Base-by-base conservation (phyloP, 2,888 invertebrate species). In the Auanema freiburgensis region DNA sequence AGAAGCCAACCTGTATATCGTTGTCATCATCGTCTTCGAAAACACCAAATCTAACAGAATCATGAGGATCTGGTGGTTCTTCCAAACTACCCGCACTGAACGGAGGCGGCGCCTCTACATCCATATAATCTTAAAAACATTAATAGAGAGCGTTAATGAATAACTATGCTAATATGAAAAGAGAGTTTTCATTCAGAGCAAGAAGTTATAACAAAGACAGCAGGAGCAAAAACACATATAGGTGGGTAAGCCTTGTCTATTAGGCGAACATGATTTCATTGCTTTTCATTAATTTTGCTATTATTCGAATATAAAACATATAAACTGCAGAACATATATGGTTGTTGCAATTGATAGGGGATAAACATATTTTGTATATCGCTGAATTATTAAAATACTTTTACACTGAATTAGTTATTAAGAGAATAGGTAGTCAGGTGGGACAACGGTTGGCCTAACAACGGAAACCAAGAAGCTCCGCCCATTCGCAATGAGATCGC, bases 31-130 rank as follows among this genome's bases (percentile, higher is more conserved):
- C 42, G 6, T 60, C 60, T n/a, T 60, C 60, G 6, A 46, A 33
- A n/a, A 42, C 25, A 14, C 18, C 21, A 4, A 24, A 46, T n/a
- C 21, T 23, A 46, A 41, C 10, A 21, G 44, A 44, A 25, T 43
- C 25, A 23, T 59, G 16, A 21, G 21, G 16, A 46, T 46, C 46
- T 10, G 46, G 46, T 5, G 53, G 50, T 16, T 54, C 21, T 25
- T 54, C 60, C 33, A 60, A 54, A 25, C 43, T 40, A 16, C 55
- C 54, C 33, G 33, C 33, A 25, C 54, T 46, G n/a, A 60, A 24
- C n/a, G 60, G 60, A 12, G 60, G 60, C n/a, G 60, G 60, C n/a
- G 42, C 43, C 54, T 60, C 60, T 18, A 42, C 53, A 21, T 60
- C 60, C 60, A 60, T 60, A n/a, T 43, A 24, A 25, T 33, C 33